These are phyloP conservation scores for Staurois parvus DNA, from an alignment of 2,797 vertebrate genomes.

Conservation along the genomic window DNA sequence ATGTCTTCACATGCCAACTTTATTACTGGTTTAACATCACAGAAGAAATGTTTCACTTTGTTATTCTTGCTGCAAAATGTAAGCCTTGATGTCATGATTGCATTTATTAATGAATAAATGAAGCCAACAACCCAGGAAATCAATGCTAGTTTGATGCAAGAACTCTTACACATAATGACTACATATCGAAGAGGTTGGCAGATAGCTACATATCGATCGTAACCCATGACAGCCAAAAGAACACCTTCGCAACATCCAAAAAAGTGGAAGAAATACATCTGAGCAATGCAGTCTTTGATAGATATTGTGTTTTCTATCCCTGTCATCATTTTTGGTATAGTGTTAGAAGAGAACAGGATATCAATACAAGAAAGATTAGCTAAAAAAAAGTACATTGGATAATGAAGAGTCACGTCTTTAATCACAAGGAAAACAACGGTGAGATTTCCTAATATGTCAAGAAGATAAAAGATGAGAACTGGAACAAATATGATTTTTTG, in stretches of 20 bases:
- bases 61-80: slow-evolving; percentile 5
- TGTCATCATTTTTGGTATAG: slow-evolving; percentile 65
- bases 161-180: slow-evolving; percentile 63
- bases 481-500: slow-evolving; percentile 10
- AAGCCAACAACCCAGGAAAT: slow-evolving; percentile 32
- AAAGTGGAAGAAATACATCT: slow-evolving; percentile 66
- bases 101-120: not conserved
- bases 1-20: no score
- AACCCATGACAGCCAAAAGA: no score
- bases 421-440: slow-evolving; percentile 4
- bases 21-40: no score
- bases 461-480: not conserved
- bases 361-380: slow-evolving; percentile 68
- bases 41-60: no score
- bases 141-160: slow-evolving; percentile 54
- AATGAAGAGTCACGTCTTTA: slow-evolving; percentile 3
- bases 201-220: no score
- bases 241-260: slow-evolving; percentile 61
- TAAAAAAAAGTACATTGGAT: slow-evolving; percentile 68
- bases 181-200: slow-evolving; percentile 61
- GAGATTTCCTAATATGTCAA: slow-evolving; percentile 21
- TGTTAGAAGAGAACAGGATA: slow-evolving; percentile 65
- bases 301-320: slow-evolving; percentile 19
- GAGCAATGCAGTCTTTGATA: slow-evolving; percentile 39
- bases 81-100: slow-evolving; percentile 34